Percentiles rank a stretch among this genome's conserved stretches.
Conservation (phyloP, 2,797 vertebrate genomes). For the Falco cherrug region DNA sequence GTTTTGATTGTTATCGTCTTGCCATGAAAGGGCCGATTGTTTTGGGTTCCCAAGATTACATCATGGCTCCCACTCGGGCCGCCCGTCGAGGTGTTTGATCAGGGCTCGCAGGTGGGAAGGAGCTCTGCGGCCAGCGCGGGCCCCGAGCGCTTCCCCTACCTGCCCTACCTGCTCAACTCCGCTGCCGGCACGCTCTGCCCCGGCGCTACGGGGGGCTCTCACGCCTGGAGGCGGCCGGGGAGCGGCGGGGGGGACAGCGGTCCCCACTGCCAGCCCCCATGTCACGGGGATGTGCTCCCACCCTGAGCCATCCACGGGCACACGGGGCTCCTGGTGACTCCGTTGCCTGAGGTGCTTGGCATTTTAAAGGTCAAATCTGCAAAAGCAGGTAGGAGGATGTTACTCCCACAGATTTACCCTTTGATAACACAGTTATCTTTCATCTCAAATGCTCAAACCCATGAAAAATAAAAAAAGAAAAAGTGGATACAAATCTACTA, state of each 20-base stretch:
- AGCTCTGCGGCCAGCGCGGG: slow-evolving; percentile 52
- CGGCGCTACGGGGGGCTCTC: not conserved
- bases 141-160: slow-evolving; percentile 61
- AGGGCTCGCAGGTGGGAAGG: slow-evolving; percentile 76
- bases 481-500: accelerated
- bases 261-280: accelerated
- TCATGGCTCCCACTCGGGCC: slow-evolving; percentile 68
- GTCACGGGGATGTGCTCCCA: accelerated
- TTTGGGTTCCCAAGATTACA: slow-evolving; percentile 59
- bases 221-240: not conserved
- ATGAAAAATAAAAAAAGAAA: too few species aligned
- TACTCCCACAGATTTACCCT: accelerated
- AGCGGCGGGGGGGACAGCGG: accelerated
- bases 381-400: not conserved
- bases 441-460: not conserved
- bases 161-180: slow-evolving; percentile 56
- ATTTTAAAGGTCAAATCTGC: not conserved
- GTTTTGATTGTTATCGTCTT: slow-evolving; percentile 77
- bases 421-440: accelerated
- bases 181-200: slow-evolving; percentile 31
- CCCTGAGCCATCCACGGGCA: accelerated
- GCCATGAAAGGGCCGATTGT: slow-evolving; percentile 78
- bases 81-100: slow-evolving; percentile 73
- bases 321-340: not conserved
- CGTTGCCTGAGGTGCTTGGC: not conserved